These are phyloP conservation scores for Macropus fuliginosus DNA, from an alignment of 2,797 vertebrate genomes.

Conservation along the genomic window DNA sequence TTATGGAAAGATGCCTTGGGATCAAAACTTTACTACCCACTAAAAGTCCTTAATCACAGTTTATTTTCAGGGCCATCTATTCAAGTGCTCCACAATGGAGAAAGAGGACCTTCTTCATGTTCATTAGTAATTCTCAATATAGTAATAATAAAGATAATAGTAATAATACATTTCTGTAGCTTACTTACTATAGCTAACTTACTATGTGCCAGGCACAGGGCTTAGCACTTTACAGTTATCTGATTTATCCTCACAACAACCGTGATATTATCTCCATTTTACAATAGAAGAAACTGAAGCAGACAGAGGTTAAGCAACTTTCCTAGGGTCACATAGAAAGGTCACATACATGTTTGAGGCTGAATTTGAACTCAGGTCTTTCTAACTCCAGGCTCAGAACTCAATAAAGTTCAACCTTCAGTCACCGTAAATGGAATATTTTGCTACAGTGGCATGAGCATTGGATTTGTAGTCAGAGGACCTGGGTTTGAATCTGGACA, in stretches of 20 bases:
- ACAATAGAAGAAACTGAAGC: background rate
- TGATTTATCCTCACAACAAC: background rate
- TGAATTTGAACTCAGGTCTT: background rate
- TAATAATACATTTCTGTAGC: background rate
- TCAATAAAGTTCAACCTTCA: background rate
- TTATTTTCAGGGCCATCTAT: background rate
- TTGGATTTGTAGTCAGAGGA: background rate
- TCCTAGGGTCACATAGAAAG: background rate
- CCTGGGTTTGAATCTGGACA: background rate
- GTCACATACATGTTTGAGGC: background rate
- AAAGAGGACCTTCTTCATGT: background rate
- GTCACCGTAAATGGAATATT: background rate
- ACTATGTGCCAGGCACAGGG: background rate
- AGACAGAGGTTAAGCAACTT: background rate
- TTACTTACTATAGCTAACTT: background rate
- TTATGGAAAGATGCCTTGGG: background rate
- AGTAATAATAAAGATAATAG: background rate
- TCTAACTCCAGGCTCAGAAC: background rate
- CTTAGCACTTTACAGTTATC: background rate
- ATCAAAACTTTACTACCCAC: background rate
- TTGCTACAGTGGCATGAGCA: background rate
- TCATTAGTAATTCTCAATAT: background rate
- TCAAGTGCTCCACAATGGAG: rapidly evolving
- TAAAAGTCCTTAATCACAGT: background rate
- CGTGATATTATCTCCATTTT: background rate